Conservation (phyloP, 2,888 invertebrate genomes). For the Mesorhabditis sp. region DNA sequence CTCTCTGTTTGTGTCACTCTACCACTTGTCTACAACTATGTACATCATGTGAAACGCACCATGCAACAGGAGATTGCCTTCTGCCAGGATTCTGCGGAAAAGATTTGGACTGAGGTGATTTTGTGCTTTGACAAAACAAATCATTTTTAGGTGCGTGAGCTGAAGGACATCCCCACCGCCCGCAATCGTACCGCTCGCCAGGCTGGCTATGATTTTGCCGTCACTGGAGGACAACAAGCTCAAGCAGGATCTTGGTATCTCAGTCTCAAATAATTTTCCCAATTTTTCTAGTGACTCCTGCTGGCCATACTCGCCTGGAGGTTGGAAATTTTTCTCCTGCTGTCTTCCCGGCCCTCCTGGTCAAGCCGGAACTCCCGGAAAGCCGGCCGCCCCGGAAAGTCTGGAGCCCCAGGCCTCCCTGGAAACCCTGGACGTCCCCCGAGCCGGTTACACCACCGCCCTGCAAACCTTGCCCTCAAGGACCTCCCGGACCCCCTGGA, state of each 20-base stretch:
- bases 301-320: constrained; percentile 20
- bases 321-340: constrained; percentile 50
- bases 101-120: constrained; percentile 32
- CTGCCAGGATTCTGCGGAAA: constrained; percentile 35
- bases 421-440: constrained; percentile 46
- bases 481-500: constrained; percentile 36
- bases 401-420: constrained; percentile 40
- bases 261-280: not conserved
- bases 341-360: constrained; percentile 44
- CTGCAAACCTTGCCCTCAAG: constrained; percentile 47
- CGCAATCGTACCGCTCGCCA: constrained; percentile 44
- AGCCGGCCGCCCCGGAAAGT: constrained; percentile 36
- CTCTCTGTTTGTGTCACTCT: constrained; percentile 33
- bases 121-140: not conserved
- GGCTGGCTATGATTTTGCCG: constrained; percentile 33
- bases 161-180: constrained; percentile 13
- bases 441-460: constrained; percentile 48
- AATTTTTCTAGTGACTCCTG: not conserved
- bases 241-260: not conserved
- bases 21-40: constrained; percentile 38
- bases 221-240: constrained; percentile 23
- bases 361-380: constrained; percentile 38
- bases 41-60: constrained; percentile 36
- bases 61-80: constrained; percentile 34
- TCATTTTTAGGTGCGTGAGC: not conserved